A percentile compares a stretch with the other conserved stretches of the same genome.
Evolutionary conservation across 2,113 vertebrate species (phyloP).

Genomic region (Rhea pennata): DNA sequence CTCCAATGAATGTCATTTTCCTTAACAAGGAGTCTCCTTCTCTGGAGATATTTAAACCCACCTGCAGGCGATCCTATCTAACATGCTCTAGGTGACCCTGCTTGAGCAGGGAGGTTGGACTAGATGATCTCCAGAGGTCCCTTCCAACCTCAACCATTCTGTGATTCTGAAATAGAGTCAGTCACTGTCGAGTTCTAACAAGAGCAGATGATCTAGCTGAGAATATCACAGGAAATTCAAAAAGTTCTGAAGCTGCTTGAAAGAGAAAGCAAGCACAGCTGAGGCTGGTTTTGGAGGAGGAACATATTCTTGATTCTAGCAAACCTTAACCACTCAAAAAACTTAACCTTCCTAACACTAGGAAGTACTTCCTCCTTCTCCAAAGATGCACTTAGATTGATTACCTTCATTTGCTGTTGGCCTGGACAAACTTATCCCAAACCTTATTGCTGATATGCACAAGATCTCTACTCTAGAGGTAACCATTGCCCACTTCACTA

Average conservation of each 20-base stretch:
- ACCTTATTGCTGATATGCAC: background rate
- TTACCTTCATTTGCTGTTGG: background rate
- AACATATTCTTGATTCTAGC: background rate
- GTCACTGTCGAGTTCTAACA: slow-evolving; percentile 34
- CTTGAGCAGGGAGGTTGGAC: too few relatives aligned
- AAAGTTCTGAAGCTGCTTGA: slow-evolving; percentile 5
- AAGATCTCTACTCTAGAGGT: background rate
- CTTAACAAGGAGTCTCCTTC: background rate
- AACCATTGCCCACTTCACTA: background rate
- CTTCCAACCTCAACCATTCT: too few relatives aligned
- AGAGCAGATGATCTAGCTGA: slow-evolving; percentile 61
- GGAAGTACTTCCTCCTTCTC: background rate
- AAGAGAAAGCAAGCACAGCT: background rate
- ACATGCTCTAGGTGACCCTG: too few relatives aligned
- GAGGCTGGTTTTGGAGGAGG: background rate
- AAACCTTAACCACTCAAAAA: background rate
- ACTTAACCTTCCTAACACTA: background rate
- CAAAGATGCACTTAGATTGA: background rate
- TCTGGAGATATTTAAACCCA: too few relatives aligned
- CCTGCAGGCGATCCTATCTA: too few relatives aligned
- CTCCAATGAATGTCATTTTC: slow-evolving; percentile 40
- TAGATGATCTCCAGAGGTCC: too few relatives aligned
- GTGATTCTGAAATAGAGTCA: background rate
- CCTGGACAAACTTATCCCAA: background rate
- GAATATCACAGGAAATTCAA: slow-evolving; percentile 67